These are phyloP conservation scores for Nannospalax galili DNA, from an alignment of 2,113 vertebrate species.

Conservation along the genomic window DNA sequence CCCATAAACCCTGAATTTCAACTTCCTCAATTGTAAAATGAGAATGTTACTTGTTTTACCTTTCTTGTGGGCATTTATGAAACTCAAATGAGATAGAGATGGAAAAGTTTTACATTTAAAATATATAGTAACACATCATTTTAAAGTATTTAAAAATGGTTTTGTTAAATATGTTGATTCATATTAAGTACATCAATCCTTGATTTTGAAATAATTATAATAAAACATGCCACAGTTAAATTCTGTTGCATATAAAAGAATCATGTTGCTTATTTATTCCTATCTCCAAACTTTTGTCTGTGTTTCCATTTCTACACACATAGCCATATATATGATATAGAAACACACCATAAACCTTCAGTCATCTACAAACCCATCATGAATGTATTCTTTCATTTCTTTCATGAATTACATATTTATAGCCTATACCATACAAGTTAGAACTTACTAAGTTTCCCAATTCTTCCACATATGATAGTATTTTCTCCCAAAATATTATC, in stretches of 20 bases:
- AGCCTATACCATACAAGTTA: background rate
- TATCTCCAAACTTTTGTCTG: background rate
- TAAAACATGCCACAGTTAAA: background rate
- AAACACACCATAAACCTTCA: slow-evolving; percentile 10
- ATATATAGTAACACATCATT: background rate
- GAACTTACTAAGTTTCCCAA: background rate
- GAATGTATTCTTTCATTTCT: slow-evolving; percentile 33
- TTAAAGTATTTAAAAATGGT: background rate
- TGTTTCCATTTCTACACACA: background rate
- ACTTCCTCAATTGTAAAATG: background rate
- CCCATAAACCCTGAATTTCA: background rate
- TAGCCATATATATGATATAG: background rate
- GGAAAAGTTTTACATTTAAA: slow-evolving; percentile 39
- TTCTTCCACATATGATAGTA: background rate
- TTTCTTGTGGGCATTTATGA: slow-evolving; percentile 26
- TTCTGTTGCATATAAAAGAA: background rate
- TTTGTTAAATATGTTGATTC: slow-evolving; percentile 27
- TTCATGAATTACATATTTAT: background rate
- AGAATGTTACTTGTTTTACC: background rate
- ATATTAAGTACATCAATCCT: slow-evolving; percentile 31
- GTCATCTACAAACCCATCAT: background rate
- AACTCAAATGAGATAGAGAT: background rate
- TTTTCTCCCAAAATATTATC: slow-evolving; percentile 15
- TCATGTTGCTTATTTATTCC: background rate
- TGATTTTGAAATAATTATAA: slow-evolving; percentile 49